Conservation (phyloP, 1,140 invertebrate species). For the Ceratosolen fusciceps region DNA sequence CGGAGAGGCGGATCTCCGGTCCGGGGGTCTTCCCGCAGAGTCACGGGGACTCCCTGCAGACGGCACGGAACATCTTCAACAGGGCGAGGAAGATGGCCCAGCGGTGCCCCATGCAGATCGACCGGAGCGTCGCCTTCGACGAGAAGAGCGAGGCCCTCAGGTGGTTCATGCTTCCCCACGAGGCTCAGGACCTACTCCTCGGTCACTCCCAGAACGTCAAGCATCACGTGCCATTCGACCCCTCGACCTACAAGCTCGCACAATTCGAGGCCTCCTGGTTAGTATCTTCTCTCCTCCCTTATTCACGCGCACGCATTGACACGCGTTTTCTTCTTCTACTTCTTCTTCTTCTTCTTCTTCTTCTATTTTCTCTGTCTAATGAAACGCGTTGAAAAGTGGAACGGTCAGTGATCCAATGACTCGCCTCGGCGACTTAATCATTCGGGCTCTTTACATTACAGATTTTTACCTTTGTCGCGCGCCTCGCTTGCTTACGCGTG, state of each 20-base stretch:
- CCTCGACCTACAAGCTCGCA: conserved; percentile 60
- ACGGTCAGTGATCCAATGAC: no score
- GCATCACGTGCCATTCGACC: conserved; percentile 82
- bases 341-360: no score
- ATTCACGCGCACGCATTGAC: not conserved
- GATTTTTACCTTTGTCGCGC: no score
- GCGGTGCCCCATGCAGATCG: conserved; percentile 78
- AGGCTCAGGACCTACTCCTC: conserved; percentile 81
- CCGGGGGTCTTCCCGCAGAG: conserved; percentile 80
- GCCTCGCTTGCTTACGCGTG: no score
- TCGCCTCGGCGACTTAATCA: no score
- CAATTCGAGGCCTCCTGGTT: conserved; percentile 50
- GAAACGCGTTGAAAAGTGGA: no score
- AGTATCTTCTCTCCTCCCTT: not conserved
- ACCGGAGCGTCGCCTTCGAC: conserved; percentile 80
- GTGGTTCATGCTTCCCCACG: conserved; percentile 89
- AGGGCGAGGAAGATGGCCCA: conserved; percentile 83
- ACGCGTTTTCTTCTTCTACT: no score
- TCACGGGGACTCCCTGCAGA: conserved; percentile 82
- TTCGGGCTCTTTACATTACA: no score
- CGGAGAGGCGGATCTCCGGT: conserved; percentile 79
- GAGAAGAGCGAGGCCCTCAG: conserved; percentile 78
- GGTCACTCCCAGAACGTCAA: conserved; percentile 82
- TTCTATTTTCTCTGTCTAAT: no score
- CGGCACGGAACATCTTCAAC: conserved; percentile 84